Conservation (phyloP, 2,888 invertebrate species). For the Polymixis lichenea region DNA sequence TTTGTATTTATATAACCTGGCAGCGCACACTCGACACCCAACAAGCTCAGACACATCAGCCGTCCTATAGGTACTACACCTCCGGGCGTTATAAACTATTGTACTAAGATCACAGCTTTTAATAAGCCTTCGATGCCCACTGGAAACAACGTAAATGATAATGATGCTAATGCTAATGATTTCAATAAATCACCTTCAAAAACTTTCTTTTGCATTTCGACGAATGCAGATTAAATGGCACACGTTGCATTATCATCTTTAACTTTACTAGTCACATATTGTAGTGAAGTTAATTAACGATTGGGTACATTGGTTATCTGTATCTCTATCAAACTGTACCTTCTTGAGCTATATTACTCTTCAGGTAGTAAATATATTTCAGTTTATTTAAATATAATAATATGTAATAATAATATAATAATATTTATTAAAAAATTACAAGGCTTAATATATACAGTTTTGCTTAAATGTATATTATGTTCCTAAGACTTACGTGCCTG, state of each 20-base stretch:
- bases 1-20: conserved; percentile 90
- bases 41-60: conserved; percentile 76
- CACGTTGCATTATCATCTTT: conserved; percentile 14
- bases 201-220: conserved; percentile 59
- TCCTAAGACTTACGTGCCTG: too few relatives aligned
- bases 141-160: conserved; percentile 74
- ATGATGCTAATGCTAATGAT: conserved; percentile 70
- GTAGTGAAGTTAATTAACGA: background rate
- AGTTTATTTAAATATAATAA: conserved; percentile 7
- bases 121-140: conserved; percentile 80
- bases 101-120: conserved; percentile 80
- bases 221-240: conserved; percentile 21
- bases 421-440: too few relatives aligned
- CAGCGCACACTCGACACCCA: conserved; percentile 78
- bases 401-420: too few relatives aligned
- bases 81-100: conserved; percentile 77
- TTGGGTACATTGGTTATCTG: background rate
- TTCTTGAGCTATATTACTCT: background rate
- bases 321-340: background rate
- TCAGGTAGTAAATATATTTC: background rate
- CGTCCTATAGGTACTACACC: conserved; percentile 81
- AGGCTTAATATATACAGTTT: too few relatives aligned
- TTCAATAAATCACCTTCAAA: conserved; percentile 69
- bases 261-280: background rate
- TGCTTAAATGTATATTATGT: too few relatives aligned